These are phyloP conservation scores for Lycocerus yunnanus DNA, from an alignment of 2,888 invertebrate genomes.

Conservation along the genomic window DNA sequence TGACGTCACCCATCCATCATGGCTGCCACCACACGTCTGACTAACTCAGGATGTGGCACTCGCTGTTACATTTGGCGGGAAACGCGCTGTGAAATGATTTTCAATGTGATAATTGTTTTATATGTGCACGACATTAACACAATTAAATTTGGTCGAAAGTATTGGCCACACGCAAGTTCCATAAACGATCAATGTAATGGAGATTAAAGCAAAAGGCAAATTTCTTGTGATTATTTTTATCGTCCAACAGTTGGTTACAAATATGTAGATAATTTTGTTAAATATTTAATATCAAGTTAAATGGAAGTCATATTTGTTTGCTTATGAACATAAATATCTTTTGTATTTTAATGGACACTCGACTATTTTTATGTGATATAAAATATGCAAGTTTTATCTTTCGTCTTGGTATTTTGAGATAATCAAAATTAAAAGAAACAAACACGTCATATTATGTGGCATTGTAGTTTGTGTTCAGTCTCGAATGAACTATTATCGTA, in stretches of 20 bases:
- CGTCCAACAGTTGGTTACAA: neutral
- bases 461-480: neutral
- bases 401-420: neutral
- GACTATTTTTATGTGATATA: neutral
- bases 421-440: neutral
- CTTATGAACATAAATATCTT: neutral
- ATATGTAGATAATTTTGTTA: neutral
- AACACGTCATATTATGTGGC: neutral
- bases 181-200: neutral
- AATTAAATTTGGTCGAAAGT: neutral
- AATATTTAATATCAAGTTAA: neutral
- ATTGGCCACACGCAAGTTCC: neutral
- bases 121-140: neutral
- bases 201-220: neutral
- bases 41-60: constrained; percentile 36
- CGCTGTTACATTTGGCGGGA: constrained; percentile 29
- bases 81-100: constrained; percentile 10
- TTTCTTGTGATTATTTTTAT: neutral
- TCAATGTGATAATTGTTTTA: constrained; percentile 4
- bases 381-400: neutral
- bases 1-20: constrained; percentile 48
- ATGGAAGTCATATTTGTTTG: neutral
- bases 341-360: neutral
- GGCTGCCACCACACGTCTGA: constrained; percentile 39
- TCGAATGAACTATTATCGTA: neutral